phyloP scores from a whole-genome alignment of 2,888 invertebrate genomes.

The Amphipoea lucens region DNA sequence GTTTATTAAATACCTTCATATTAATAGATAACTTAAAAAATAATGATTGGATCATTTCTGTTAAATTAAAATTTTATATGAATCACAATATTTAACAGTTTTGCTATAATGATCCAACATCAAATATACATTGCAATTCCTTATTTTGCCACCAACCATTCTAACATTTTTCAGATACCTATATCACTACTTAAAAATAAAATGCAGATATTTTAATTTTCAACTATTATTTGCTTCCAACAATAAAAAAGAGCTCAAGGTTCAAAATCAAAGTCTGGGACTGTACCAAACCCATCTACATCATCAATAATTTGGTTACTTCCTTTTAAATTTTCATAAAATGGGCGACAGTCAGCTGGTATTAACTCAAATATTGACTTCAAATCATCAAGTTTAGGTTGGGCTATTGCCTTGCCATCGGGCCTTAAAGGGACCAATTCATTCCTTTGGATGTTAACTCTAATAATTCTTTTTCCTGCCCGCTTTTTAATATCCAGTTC shows the following conservation, averaged over 20 bases:
- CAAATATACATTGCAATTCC: conserved; percentile 10
- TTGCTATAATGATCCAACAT: conserved; percentile 20
- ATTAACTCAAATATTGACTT: conserved; percentile 29
- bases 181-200: conserved; percentile 12
- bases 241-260: conserved; percentile 13
- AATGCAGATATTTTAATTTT: conserved; percentile 17
- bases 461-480: conserved; percentile 16
- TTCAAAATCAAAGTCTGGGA: conserved; percentile 30
- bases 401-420: conserved; percentile 13
- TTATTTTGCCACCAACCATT: conserved; percentile 20
- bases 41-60: conserved; percentile 12
- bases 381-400: conserved; percentile 26
- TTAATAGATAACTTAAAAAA: conserved; percentile 2
- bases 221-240: conserved; percentile 16
- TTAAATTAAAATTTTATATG: conserved; percentile 19
- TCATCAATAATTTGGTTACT: conserved; percentile 24
- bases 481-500: too few species aligned
- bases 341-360: conserved; percentile 22
- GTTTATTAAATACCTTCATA: too few species aligned
- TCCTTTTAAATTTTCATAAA: conserved; percentile 25
- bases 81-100: conserved; percentile 2
- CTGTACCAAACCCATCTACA: conserved; percentile 30
- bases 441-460: conserved; percentile 29
- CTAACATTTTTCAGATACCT: conserved; percentile 16
- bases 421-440: conserved; percentile 24